These are phyloP conservation scores for Thecocarcelia acutangulata DNA, from an alignment of 2,888 invertebrate genomes.

Conservation along the genomic window DNA sequence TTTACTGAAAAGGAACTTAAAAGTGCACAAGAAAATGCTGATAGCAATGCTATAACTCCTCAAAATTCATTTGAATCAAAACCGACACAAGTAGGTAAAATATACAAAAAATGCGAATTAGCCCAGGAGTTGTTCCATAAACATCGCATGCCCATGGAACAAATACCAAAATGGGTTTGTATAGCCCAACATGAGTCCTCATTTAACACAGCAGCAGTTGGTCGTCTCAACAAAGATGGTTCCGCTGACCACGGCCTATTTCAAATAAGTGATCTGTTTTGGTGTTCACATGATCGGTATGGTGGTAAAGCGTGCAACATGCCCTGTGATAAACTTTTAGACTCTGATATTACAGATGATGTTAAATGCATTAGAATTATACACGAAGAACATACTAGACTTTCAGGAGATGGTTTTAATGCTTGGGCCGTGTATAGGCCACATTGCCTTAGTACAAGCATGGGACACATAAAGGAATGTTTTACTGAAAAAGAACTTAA, in stretches of 20 bases:
- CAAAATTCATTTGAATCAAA: not conserved
- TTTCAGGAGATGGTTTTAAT: no score
- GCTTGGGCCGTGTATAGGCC: no score
- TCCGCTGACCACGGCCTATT: constrained; percentile 88
- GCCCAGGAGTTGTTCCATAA: constrained; percentile 84
- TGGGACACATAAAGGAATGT: constrained; percentile 80
- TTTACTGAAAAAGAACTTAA: constrained; percentile 58
- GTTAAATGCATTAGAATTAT: no score
- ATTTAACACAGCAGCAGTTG: no score
- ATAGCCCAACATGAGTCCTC: no score
- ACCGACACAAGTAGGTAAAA: constrained; percentile 77
- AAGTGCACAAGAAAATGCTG: not conserved
- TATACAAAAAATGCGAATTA: constrained; percentile 87
- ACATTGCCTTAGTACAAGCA: constrained; percentile 74
- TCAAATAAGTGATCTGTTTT: constrained; percentile 87
- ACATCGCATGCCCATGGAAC: constrained; percentile 83
- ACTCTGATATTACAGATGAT: no score
- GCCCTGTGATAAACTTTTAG: no score
- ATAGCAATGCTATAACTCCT: constrained; percentile 21
- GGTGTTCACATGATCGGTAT: constrained; percentile 83
- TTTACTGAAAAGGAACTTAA: constrained; percentile 57
- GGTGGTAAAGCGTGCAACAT: no score
- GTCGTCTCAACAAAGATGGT: constrained; percentile 77
- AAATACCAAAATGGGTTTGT: constrained; percentile 78
- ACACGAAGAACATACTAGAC: no score